A percentile compares a stretch with the other conserved stretches of the same genome.
phyloP scores from a whole-genome alignment of 2,888 invertebrate genomes.

The Brachycybe producta region DNA sequence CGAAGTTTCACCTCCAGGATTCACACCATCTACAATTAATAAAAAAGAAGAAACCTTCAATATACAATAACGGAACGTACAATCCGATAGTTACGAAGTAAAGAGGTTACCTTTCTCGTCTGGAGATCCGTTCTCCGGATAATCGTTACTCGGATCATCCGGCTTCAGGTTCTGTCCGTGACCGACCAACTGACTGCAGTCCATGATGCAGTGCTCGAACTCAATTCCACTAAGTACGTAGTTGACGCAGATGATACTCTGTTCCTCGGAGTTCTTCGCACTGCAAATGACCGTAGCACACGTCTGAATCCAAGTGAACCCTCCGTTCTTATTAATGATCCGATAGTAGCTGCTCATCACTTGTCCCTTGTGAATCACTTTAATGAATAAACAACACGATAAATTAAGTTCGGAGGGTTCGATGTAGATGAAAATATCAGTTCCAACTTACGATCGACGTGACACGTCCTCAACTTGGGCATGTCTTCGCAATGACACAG shows the following conservation, averaged over 20 bases:
- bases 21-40: neutral
- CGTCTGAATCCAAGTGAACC: slow-evolving; percentile 92
- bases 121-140: slow-evolving; percentile 72
- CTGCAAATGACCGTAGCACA: slow-evolving; percentile 94
- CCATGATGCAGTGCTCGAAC: slow-evolving; percentile 80
- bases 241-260: slow-evolving; percentile 93
- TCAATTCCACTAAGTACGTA: slow-evolving; percentile 88
- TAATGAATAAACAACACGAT: slow-evolving; percentile 18
- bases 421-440: neutral
- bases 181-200: slow-evolving; percentile 79
- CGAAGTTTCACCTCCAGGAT: neutral
- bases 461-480: slow-evolving; percentile 81
- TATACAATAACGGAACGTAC: too few relatives aligned
- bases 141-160: slow-evolving; percentile 62
- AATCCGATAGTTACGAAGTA: too few relatives aligned
- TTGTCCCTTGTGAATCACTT: slow-evolving; percentile 93
- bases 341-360: slow-evolving; percentile 91
- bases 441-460: slow-evolving; percentile 79
- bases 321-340: slow-evolving; percentile 89
- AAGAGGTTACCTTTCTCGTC: too few relatives aligned
- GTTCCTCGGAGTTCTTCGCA: slow-evolving; percentile 89
- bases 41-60: too few relatives aligned
- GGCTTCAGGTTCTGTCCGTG: slow-evolving; percentile 57
- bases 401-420: neutral
- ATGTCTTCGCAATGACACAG: slow-evolving; percentile 94